These are phyloP conservation scores for Anabacerthia variegaticeps DNA, from an alignment of 2,797 vertebrate species.

Conservation along the genomic window DNA sequence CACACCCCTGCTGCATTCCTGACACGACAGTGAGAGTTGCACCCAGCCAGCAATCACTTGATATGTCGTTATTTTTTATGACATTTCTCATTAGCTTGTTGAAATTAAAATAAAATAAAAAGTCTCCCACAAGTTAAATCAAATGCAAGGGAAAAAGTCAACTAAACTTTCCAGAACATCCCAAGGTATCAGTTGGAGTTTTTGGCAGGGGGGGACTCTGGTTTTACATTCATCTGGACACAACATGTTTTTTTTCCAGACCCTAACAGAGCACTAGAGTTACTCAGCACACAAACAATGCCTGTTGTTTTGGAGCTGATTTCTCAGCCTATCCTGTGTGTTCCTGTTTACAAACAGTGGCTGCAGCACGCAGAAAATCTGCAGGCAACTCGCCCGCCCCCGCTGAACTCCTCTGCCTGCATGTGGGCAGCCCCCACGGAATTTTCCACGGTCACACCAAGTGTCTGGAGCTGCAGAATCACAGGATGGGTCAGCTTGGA, in stretches of 20 bases:
- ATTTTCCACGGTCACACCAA: background rate
- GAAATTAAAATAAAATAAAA: background rate
- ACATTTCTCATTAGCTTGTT: background rate
- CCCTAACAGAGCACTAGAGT: constrained; percentile 35
- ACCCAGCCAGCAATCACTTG: background rate
- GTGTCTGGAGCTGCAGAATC: background rate
- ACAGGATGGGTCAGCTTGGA: background rate
- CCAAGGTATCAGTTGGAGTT: constrained; percentile 31
- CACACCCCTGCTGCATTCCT: background rate
- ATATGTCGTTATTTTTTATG: background rate
- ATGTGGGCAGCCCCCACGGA: background rate
- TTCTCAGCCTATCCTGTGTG: constrained; percentile 59
- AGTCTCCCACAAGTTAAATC: background rate
- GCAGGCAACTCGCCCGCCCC: background rate
- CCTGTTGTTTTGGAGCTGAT: constrained; percentile 61
- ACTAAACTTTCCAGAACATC: background rate
- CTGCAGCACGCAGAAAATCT: constrained; percentile 35
- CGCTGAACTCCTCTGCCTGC: background rate
- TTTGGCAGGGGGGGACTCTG: constrained; percentile 1
- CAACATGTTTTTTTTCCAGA: constrained; percentile 46
- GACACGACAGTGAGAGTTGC: background rate
- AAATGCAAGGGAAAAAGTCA: background rate
- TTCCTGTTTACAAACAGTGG: constrained; percentile 63
- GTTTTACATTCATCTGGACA: constrained; percentile 58
- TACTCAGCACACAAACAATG: constrained; percentile 67